Base-by-base conservation (phyloP, 1,140 invertebrate genomes). In the Plutomurus gul region DNA sequence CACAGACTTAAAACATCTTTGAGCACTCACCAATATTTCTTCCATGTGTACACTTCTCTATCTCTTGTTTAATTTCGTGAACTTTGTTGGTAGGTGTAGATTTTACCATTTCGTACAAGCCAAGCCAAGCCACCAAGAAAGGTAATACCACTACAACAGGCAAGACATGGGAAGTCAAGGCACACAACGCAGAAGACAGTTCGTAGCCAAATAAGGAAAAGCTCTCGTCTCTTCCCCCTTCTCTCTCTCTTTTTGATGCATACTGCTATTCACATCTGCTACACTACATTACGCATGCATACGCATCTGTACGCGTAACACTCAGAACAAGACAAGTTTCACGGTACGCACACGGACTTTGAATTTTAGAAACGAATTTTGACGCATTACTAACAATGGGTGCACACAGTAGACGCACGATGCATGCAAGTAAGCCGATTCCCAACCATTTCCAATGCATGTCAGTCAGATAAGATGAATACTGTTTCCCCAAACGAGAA, bases 351-450 rank as follows among this genome's bases (percentile, higher is more conserved):
- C 36, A n/a, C 30, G 27, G 27, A 65, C 56, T 65, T 65, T 65
- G 27, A 65, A 65, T 65, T 65, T 65, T 65, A 11, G 56, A 65
- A 65, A 27, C 30, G 36, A 65, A 65, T 65, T 65, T 30, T 65
- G 56, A 65, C 27, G 22, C 56, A 65, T 65, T 27, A 33, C n/a
- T 65, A 25, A 13, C 25, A 4, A 16, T n/a, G n/a, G n/a, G n/a
- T n/a, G 5, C 47, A 51, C 16, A 51, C 20, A 22, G 18, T n/a
- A 51, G 25, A 51, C 10, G 18, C 47, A 22, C 47, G n/a, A n/a
- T 51, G 47, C 20, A 51, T 10, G 1, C 47, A 8, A n/a, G n/a
- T n/a, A n/a, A n/a, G 18, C 18, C 36, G 18, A 30, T 36, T 65
- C 30, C 56, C 36, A 33, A 4, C 56, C 4, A 65, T 65, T 65